phyloP scores from a whole-genome alignment of 2,888 invertebrate species.

The Tetragnatha montana region DNA sequence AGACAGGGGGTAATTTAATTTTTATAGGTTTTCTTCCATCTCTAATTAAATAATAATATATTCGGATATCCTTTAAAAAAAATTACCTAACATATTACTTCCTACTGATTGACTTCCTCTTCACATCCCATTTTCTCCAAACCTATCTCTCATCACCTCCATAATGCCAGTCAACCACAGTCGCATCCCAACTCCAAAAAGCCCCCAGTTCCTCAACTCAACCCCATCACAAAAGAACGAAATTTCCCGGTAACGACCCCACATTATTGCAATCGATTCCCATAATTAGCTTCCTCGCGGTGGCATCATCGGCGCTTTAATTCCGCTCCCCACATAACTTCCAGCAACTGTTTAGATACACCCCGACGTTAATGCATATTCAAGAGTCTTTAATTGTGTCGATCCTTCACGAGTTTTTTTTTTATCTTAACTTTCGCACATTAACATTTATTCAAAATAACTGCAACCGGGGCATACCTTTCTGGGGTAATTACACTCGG shows the following conservation, averaged over 20 bases:
- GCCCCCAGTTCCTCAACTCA: not conserved
- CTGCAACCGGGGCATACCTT: conserved; percentile 1
- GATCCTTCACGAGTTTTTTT: conserved; percentile 38
- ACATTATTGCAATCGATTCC: conserved; percentile 32
- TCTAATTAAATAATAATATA: too few species aligned
- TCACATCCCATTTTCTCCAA: too few species aligned
- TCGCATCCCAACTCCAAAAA: not conserved
- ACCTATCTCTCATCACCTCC: too few species aligned
- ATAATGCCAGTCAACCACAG: not conserved
- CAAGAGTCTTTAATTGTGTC: conserved; percentile 57
- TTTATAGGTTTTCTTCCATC: too few species aligned
- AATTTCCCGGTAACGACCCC: not conserved
- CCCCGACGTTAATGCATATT: conserved; percentile 50
- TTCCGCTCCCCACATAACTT: conserved; percentile 24
- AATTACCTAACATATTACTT: too few species aligned
- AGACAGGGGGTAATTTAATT: too few species aligned
- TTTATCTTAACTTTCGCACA: conserved; percentile 44
- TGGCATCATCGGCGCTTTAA: conserved; percentile 26
- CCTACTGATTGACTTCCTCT: too few species aligned
- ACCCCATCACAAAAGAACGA: not conserved
- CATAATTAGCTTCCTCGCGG: conserved; percentile 33
- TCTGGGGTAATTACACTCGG: conserved; percentile 43
- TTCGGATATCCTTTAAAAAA: too few species aligned
- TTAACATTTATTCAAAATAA: conserved; percentile 58
- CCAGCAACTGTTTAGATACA: not conserved